A percentile compares a stretch with the other conserved stretches of the same genome.
Conservation (phyloP, 2,113 vertebrate genomes). For the Pygoscelis antarcticus region DNA sequence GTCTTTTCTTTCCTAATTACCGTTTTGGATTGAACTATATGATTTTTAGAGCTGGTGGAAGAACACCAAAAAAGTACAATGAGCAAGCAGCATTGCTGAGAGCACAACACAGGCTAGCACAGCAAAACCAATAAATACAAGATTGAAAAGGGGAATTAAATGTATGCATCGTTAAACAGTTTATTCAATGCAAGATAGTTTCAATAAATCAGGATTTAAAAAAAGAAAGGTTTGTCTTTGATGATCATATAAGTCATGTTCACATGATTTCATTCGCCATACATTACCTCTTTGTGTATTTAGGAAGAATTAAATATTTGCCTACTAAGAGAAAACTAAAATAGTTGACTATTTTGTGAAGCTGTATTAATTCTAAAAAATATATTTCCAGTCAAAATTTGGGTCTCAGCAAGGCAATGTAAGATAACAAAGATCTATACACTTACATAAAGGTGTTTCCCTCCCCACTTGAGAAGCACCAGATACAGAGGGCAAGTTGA, state of each 20-base stretch:
- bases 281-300: not conserved
- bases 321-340: not conserved
- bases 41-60: not conserved
- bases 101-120: not conserved
- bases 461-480: not conserved
- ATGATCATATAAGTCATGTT: not conserved
- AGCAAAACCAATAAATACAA: not conserved
- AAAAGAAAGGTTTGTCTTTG: not conserved
- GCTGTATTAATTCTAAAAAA: not conserved
- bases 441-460: not conserved
- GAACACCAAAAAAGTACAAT: not conserved
- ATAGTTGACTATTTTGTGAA: not conserved
- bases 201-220: conserved; percentile 22
- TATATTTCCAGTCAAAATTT: not conserved
- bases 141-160: conserved; percentile 4
- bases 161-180: not conserved
- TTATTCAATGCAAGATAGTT: not conserved
- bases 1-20: conserved; percentile 19
- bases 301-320: not conserved
- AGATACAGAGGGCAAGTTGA: not conserved
- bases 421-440: not conserved
- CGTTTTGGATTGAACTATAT: not conserved
- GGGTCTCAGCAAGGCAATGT: not conserved
- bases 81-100: not conserved
- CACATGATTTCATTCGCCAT: not conserved